Evolutionary conservation across 37 sponge, comb jelly and placozoan species (phyloP).

Genomic region (Tethya wilhelma): DNA sequence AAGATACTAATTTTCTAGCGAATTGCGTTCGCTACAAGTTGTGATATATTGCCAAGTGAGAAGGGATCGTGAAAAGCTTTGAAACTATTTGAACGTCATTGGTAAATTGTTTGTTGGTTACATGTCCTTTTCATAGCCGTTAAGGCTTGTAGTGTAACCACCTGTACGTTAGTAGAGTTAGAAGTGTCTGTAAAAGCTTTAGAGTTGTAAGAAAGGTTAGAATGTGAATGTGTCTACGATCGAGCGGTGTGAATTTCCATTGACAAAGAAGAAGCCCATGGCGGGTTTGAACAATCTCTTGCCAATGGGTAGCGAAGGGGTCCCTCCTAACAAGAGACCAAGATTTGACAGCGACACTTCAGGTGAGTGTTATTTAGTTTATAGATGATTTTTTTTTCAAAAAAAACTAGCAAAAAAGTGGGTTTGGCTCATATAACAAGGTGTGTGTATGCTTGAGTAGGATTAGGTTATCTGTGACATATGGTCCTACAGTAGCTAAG

Average conservation of each 20-base stretch:
- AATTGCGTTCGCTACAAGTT: conserved; percentile 9
- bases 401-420: neutral
- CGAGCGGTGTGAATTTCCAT: neutral
- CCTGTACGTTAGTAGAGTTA: neutral
- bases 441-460: no score
- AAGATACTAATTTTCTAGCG: neutral
- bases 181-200: conserved; percentile 4
- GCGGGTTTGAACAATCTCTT: neutral
- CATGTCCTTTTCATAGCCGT: neutral
- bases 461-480: no score
- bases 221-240: neutral
- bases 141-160: neutral
- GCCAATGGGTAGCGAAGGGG: conserved; percentile 21
- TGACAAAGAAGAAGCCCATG: conserved; percentile 18
- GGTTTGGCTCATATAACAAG: conserved; percentile 40
- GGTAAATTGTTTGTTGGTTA: no score
- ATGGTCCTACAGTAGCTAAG: no score
- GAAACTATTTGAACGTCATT: neutral
- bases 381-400: neutral
- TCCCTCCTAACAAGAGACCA: conserved; percentile 39
- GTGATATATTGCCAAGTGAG: neutral
- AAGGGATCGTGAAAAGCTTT: neutral
- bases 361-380: conserved; percentile 7
- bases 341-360: conserved; percentile 28
- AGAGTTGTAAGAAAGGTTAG: neutral